Evolutionary conservation across 1,140 invertebrate species (phyloP).

Genomic region (Eufriesea mexicana): DNA sequence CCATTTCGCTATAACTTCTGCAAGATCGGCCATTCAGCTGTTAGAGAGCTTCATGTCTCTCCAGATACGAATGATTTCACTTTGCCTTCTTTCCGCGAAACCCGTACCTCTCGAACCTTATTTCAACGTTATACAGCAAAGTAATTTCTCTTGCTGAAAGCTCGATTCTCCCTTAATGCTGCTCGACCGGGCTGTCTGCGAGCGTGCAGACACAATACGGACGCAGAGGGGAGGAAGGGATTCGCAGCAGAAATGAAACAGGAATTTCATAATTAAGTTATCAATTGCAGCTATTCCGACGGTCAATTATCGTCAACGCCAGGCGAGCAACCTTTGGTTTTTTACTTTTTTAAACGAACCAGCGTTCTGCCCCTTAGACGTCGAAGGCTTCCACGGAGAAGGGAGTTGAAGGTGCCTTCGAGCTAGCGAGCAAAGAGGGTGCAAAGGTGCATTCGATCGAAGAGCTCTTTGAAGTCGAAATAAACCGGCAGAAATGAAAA

Average conservation of each 20-base stretch:
- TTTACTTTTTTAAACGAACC: conserved; percentile 53
- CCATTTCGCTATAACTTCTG: neutral
- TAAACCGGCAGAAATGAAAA: conserved; percentile 74
- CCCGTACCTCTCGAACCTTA: neutral
- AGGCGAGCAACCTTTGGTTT: conserved; percentile 34
- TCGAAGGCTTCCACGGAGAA: conserved; percentile 20
- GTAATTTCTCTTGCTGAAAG: conserved; percentile 38
- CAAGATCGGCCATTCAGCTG: neutral
- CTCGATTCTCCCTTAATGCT: conserved; percentile 18
- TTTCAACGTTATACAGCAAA: conserved; percentile 5
- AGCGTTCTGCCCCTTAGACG: conserved; percentile 16
- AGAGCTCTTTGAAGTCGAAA: conserved; percentile 72
- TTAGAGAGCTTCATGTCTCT: neutral
- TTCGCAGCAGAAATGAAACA: conserved; percentile 56
- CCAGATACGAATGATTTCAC: conserved; percentile 7
- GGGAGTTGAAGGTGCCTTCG: neutral
- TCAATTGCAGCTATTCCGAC: conserved; percentile 62
- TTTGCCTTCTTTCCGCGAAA: neutral
- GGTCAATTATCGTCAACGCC: conserved; percentile 66
- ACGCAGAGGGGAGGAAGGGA: conserved; percentile 5
- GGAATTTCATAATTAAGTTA: conserved; percentile 69
- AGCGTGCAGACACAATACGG: neutral
- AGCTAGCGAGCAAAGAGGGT: conserved; percentile 11
- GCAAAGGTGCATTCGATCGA: conserved; percentile 43
- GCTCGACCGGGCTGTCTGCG: conserved; percentile 1